phyloP scores from a whole-genome alignment of 2,888 invertebrate species.

The Silvanus unidentatus region DNA sequence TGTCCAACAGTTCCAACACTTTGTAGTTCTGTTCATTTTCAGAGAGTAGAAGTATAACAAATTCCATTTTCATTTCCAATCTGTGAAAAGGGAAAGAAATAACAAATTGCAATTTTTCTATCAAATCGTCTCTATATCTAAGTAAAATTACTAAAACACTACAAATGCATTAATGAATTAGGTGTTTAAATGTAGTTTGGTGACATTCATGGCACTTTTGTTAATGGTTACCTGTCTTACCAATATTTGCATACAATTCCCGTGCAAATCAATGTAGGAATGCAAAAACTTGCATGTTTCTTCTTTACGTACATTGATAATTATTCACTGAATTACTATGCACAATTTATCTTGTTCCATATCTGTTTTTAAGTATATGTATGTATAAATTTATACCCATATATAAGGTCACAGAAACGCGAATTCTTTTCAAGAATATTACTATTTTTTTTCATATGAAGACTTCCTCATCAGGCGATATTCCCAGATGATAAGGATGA shows the following conservation, averaged over 20 bases:
- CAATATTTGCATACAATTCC: slow-evolving; percentile 10
- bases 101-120: not conserved
- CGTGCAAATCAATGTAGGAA: slow-evolving; percentile 7
- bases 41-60: slow-evolving; percentile 49
- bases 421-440: too few relatives aligned
- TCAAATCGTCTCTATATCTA: not conserved
- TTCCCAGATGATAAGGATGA: slow-evolving; percentile 2
- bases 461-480: slow-evolving; percentile 1
- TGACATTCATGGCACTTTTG: slow-evolving; percentile 3
- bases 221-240: slow-evolving; percentile 5
- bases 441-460: not conserved
- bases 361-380: slow-evolving; percentile 13
- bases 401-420: slow-evolving; percentile 3
- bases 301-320: slow-evolving; percentile 4
- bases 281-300: not conserved
- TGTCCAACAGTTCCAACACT: slow-evolving; percentile 48
- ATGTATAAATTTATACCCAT: too few relatives aligned
- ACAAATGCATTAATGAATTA: slow-evolving; percentile 5
- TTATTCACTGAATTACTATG: slow-evolving; percentile 1
- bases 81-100: slow-evolving; percentile 37
- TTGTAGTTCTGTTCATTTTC: slow-evolving; percentile 47
- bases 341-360: slow-evolving; percentile 11
- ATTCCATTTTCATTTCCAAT: slow-evolving; percentile 45
- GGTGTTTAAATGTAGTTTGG: slow-evolving; percentile 5
- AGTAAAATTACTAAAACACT: not conserved